Conservation (phyloP, 2,113 vertebrate species). For the Vulpes lagopus region DNA sequence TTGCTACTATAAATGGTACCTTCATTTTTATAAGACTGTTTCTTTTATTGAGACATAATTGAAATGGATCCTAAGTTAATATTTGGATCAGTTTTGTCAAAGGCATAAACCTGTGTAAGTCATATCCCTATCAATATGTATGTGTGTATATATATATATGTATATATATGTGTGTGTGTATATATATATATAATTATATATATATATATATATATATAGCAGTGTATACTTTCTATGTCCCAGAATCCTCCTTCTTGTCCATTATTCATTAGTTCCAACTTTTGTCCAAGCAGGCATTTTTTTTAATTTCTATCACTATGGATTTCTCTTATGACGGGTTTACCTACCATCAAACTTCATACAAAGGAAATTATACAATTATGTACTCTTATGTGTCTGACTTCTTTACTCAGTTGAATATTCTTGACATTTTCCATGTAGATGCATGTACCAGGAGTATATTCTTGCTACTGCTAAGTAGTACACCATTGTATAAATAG, state of each 20-base stretch:
- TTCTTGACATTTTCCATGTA: not conserved
- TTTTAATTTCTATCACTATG: not conserved
- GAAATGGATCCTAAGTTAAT: not conserved
- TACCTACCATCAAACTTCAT: not conserved
- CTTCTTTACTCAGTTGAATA: not conserved
- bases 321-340: not conserved
- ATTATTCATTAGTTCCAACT: not conserved
- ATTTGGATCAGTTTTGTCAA: not conserved
- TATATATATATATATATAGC: too few species aligned
- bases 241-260: not conserved
- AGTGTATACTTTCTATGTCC: not conserved
- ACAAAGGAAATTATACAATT: not conserved
- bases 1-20: not conserved
- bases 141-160: too few species aligned
- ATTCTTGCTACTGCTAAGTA: not conserved
- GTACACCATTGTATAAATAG: not conserved
- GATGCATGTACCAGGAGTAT: not conserved
- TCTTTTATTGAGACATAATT: not conserved
- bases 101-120: not conserved
- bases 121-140: not conserved
- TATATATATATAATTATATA: too few species aligned
- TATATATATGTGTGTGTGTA: too few species aligned
- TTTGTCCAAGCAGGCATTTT: not conserved
- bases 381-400: not conserved
- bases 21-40: not conserved